Evolutionary conservation across 2,797 vertebrate genomes (phyloP), one percentile per base, ranked within the genome.

Genomic region (Pangasius larnaudii): DNA sequence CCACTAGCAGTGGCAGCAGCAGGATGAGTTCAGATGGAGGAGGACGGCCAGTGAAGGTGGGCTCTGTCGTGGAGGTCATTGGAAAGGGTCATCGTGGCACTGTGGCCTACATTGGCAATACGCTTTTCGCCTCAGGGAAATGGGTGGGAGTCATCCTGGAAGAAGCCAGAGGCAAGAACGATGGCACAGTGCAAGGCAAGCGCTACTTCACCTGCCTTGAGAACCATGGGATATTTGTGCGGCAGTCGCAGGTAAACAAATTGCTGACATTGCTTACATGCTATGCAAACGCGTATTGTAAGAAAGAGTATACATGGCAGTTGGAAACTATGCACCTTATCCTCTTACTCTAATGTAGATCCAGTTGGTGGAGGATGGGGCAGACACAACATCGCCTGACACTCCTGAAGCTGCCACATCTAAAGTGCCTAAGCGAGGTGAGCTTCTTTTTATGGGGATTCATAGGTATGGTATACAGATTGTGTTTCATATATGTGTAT

Each of bases 121-220:
- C 98, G 0, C 96, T 99, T 10, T 99, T 99, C 83, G 98, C 98
- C 93, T 96, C 98, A 0, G 98, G 98, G 3, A 99, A 99, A 83
- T 99, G 98, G 98, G 98, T 99, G 0, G 98, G 98, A 0, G 98
- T 99, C 91, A 98, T 99, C 90, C 94, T 99, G 91, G 98, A 99
- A 33, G 98, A 99, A 89, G 91, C 98, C 4, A 98, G 97, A 92
- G 99, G 98, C 94, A 99, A 99, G 95, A 99, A 99, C 0, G 98
- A 99, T 0, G 99, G 99, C 82, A 99, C 97, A 0, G 98, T 99
- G 90, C 98, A 99, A 94, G 98, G 98, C 89, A 98, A 97, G 92
- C 97, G 95, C 6, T 99, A 99, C 91, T 99, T 99, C 95, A 97
- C 95, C 89, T 99, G 98, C 1, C 96, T 98, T 30, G 98, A 99